A percentile compares a stretch with the other conserved stretches of the same genome.
Conservation (phyloP, 1,140 invertebrate genomes). For the Agrilus planipennis region DNA sequence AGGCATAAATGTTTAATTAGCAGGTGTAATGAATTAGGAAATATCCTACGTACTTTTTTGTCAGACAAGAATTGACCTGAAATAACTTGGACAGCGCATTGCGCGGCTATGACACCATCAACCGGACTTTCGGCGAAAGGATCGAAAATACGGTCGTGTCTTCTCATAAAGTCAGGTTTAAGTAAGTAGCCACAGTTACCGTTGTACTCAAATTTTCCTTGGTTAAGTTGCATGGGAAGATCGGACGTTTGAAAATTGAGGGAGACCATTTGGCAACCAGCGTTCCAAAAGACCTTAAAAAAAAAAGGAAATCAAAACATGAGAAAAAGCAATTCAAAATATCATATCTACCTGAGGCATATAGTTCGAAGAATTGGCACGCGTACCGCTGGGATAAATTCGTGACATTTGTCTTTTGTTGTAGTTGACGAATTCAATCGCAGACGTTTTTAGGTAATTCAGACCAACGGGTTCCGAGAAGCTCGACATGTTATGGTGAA, state of each 20-base stretch:
- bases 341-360: conserved; percentile 79
- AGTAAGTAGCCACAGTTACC: conserved; percentile 92
- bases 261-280: conserved; percentile 94
- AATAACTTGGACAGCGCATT: conserved; percentile 95
- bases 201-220: conserved; percentile 99
- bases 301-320: neutral
- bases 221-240: conserved; percentile 98
- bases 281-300: conserved; percentile 78
- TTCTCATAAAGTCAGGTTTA: conserved; percentile 98
- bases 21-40: no score
- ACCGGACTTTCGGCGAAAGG: conserved; percentile 98
- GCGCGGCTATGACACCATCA: conserved; percentile 97
- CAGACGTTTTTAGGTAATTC: conserved; percentile 87
- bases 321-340: neutral
- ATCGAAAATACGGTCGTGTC: conserved; percentile 92
- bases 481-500: conserved; percentile 97
- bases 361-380: conserved; percentile 98
- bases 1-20: no score
- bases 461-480: conserved; percentile 95
- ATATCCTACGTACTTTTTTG: conserved; percentile 58
- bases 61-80: conserved; percentile 99
- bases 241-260: conserved; percentile 99
- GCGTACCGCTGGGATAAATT: conserved; percentile 96
- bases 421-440: conserved; percentile 99
- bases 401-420: conserved; percentile 98